A percentile compares a stretch with the other conserved stretches of the same genome.
Conservation (phyloP, 2,797 vertebrate species). For the Rhadinocentrus ornatus region DNA sequence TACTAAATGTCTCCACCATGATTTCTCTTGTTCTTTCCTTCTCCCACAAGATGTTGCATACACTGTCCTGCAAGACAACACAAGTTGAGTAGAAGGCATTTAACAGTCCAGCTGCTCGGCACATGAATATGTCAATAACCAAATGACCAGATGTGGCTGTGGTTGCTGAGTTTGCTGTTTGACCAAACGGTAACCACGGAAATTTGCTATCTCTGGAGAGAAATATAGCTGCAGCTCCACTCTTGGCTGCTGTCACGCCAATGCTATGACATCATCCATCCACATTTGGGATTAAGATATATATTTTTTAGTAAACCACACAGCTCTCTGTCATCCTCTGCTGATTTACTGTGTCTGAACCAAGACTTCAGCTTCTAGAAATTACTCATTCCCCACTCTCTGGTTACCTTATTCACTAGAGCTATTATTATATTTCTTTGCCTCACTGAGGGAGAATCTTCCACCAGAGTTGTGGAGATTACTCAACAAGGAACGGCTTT, state of each 20-base stretch:
- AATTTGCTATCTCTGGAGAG: conserved; percentile 56
- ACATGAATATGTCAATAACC: conserved; percentile 65
- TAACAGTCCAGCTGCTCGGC: conserved; percentile 51
- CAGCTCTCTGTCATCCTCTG: conserved; percentile 20
- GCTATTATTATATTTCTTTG: conserved; percentile 59
- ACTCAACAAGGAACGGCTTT: conserved; percentile 53
- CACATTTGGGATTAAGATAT: conserved; percentile 22
- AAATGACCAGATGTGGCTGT: conserved; percentile 76
- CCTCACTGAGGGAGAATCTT: conserved; percentile 38
- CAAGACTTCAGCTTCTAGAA: conserved; percentile 31
- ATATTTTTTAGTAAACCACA: conserved; percentile 36
- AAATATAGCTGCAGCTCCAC: conserved; percentile 36
- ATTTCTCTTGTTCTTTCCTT: conserved; percentile 31
- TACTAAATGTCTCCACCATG: conserved; percentile 60
- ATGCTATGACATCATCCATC: conserved; percentile 63
- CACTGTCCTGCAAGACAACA: conserved; percentile 35
- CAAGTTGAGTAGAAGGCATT: conserved; percentile 54
- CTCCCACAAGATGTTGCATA: conserved; percentile 17
- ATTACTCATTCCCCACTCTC: conserved; percentile 52
- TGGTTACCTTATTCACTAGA: conserved; percentile 61
- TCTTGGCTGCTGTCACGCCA: conserved; percentile 39
- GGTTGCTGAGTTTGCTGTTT: conserved; percentile 77
- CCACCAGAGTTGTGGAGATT: conserved; percentile 68
- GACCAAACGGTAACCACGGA: conserved; percentile 69
- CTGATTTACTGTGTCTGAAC: conserved; percentile 22